These are phyloP conservation scores for Cheilosia vulpina DNA, from an alignment of 2,888 invertebrate genomes.

Conservation along the genomic window DNA sequence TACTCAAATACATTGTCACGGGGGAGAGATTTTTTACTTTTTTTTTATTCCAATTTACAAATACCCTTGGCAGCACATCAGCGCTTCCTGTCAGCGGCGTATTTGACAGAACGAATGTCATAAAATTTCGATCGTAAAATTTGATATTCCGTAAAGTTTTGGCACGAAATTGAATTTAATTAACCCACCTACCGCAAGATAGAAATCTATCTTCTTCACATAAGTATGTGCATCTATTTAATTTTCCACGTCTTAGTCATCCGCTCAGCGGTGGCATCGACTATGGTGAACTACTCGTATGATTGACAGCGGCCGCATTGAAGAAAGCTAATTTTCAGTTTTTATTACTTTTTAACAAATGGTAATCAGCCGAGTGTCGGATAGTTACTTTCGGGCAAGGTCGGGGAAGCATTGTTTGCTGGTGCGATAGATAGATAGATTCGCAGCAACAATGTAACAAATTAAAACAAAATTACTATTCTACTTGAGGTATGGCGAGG, in stretches of 20 bases:
- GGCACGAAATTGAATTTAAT: conserved; percentile 59
- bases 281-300: neutral
- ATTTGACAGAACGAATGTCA: neutral
- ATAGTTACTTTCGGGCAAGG: conserved; percentile 18
- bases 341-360: conserved; percentile 42
- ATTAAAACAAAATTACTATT: neutral
- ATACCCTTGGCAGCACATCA: neutral
- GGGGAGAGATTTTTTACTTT: neutral
- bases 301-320: conserved; percentile 15
- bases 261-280: conserved; percentile 14
- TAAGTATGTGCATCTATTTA: conserved; percentile 7
- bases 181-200: conserved; percentile 50
- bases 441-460: conserved; percentile 34
- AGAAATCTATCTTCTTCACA: conserved; percentile 27
- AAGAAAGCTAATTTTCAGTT: conserved; percentile 25
- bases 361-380: conserved; percentile 13
- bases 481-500: neutral
- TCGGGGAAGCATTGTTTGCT: conserved; percentile 5
- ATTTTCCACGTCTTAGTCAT: conserved; percentile 28
- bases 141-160: conserved; percentile 44
- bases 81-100: neutral
- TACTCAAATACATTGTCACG: conserved; percentile 14
- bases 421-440: neutral
- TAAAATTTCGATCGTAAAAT: conserved; percentile 39
- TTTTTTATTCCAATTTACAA: neutral